Percentiles rank a stretch among this genome's conserved stretches.
phyloP scores from a whole-genome alignment of 2,888 invertebrate genomes.

The Euphydryas editha region DNA sequence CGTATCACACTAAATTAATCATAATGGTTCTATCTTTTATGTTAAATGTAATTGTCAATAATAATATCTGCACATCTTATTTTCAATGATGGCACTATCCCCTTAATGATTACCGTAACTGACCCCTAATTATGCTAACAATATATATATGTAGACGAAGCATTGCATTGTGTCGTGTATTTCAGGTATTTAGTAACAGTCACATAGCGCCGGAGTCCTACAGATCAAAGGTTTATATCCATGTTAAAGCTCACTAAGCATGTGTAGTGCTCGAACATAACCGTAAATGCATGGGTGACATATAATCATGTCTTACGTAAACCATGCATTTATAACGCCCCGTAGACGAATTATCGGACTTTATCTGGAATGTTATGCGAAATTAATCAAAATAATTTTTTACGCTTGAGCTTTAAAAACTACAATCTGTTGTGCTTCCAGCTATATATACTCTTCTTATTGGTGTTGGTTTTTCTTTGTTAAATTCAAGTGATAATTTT shows the following conservation, averaged over 20 bases:
- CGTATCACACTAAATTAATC: background rate
- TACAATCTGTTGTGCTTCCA: slow-evolving; percentile 53
- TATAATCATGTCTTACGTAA: background rate
- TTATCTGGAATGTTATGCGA: slow-evolving; percentile 33
- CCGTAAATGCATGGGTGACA: slow-evolving; percentile 65
- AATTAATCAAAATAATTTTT: slow-evolving; percentile 27
- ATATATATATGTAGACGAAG: slow-evolving; percentile 56
- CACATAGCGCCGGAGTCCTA: slow-evolving; percentile 96
- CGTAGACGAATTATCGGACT: slow-evolving; percentile 18
- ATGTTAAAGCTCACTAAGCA: slow-evolving; percentile 77
- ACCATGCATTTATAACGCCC: slow-evolving; percentile 47
- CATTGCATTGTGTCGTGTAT: slow-evolving; percentile 83
- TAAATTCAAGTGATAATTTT: background rate
- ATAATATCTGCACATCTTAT: slow-evolving; percentile 22
- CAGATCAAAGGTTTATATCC: slow-evolving; percentile 94
- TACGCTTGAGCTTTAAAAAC: slow-evolving; percentile 42
- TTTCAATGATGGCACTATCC: slow-evolving; percentile 12
- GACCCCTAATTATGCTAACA: slow-evolving; percentile 25
- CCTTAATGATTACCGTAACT: background rate
- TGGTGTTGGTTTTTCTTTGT: slow-evolving; percentile 64
- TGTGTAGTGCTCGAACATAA: slow-evolving; percentile 71
- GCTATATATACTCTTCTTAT: slow-evolving; percentile 53
- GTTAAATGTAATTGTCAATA: slow-evolving; percentile 20
- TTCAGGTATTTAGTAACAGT: slow-evolving; percentile 97
- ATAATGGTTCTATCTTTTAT: background rate